Conservation (phyloP, 2,113 vertebrate genomes). For the Rhombomys opimus region DNA sequence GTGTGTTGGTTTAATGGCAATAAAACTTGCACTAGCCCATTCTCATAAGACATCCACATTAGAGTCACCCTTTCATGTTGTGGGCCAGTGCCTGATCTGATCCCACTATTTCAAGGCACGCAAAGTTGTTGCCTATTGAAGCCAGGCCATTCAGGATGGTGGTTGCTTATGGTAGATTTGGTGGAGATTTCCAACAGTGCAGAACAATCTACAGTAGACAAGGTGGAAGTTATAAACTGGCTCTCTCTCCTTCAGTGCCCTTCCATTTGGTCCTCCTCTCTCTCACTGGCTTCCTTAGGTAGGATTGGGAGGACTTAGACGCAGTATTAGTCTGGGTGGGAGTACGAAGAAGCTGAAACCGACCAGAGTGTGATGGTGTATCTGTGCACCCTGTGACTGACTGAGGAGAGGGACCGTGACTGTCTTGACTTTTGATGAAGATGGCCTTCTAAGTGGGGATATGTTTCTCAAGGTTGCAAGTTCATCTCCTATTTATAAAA, state of each 20-base stretch:
- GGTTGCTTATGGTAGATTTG: not conserved
- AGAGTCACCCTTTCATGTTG: not conserved
- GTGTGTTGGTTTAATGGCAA: slow-evolving; percentile 22
- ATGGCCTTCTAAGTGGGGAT: not conserved
- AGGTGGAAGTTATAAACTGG: not conserved
- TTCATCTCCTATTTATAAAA: not conserved
- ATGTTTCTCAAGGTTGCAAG: not conserved
- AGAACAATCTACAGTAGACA: not conserved
- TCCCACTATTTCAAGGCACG: not conserved
- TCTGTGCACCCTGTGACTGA: not conserved
- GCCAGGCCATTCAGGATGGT: not conserved
- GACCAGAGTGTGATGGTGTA: not conserved
- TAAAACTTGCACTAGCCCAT: not conserved
- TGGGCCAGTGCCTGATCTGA: not conserved
- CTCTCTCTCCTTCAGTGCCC: not conserved
- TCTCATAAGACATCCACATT: not conserved
- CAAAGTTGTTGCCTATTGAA: not conserved
- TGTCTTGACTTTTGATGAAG: not conserved
- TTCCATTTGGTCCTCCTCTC: not conserved
- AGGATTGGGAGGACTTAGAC: not conserved
- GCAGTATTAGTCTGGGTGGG: not conserved
- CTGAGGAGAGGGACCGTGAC: not conserved
- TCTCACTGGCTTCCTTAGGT: not conserved
- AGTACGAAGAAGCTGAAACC: not conserved
- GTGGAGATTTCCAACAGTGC: not conserved